These are phyloP conservation scores for Physella acuta DNA, from an alignment of 1,140 invertebrate species.

Conservation along the genomic window DNA sequence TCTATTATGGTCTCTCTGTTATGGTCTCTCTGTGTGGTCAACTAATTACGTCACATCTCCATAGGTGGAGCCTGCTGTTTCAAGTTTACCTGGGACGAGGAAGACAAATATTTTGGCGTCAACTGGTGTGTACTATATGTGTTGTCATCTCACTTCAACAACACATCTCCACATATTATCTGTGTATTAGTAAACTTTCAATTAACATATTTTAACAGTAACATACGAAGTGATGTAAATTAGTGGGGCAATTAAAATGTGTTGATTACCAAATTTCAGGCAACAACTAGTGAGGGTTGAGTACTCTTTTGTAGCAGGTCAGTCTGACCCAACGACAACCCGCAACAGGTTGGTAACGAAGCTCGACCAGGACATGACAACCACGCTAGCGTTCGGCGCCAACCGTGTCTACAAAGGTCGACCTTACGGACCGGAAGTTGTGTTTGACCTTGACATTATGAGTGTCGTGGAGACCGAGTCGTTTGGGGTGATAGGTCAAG, in stretches of 20 bases:
- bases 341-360: background rate
- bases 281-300: background rate
- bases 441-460: conserved; percentile 1
- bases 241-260: too few relatives aligned
- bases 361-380: background rate
- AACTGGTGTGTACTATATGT: background rate
- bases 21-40: too few relatives aligned
- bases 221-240: too few relatives aligned
- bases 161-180: too few relatives aligned
- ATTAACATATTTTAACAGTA: too few relatives aligned
- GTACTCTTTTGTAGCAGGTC: too few relatives aligned
- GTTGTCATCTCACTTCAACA: too few relatives aligned
- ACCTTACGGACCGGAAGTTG: background rate
- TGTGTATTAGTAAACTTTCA: too few relatives aligned
- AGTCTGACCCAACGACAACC: too few relatives aligned
- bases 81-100: background rate
- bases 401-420: background rate
- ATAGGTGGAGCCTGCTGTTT: background rate
- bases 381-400: background rate
- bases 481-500: background rate
- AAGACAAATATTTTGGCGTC: conserved; percentile 9
- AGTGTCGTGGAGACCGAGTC: background rate
- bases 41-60: too few relatives aligned
- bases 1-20: too few relatives aligned
- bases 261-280: too few relatives aligned